Evolutionary conservation across 2,797 vertebrate species (phyloP), one percentile per base, ranked within the genome.

Genomic region (Pangasius sanitwongsei): DNA sequence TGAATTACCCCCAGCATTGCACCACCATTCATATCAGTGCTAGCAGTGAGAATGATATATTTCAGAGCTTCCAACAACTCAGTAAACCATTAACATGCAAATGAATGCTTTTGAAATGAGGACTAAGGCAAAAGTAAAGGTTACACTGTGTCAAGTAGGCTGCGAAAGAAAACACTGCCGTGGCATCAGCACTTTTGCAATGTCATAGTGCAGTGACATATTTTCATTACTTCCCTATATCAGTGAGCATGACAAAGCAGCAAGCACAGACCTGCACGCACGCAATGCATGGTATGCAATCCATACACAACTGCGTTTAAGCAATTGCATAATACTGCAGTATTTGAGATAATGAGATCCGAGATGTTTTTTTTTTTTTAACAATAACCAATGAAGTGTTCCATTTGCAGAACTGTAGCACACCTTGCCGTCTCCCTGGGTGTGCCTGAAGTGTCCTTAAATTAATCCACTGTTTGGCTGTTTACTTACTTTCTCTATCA

Each of bases 181-280:
- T 23, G 31, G 53, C 55, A 44, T 25, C 50, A 67, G 59, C 20
- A n/a, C 34, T 70, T 63, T 50, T 83, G 83, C 81, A 77, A 4
- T 59, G 41, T 31, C n/a, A 41, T 61, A 78, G 20, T 94, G 95
- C 94, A 93, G 91, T 92, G 93, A 94, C 95, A 95, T 59, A 28
- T 93, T 93, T 31, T 20, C 18, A 86, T 85, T 11, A 91, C 90
- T 93, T 94, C 92, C 92, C 87, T 41, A 18, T 87, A 23, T 57
- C 53, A 57, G 48, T 83, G 53, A 88, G 55, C 18, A 16, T 59
- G 72, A 34, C 18, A 83, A 53, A 80, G 48, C 50, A 12, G 86
- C 65, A 74, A 2, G 61, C 69, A 83, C 0, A 3, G 63, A 86
- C 31, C 37, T 78, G 88, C 65, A 85, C 41, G 41, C 3, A 9